These are phyloP conservation scores for Creontiades dilutus DNA, from an alignment of 2,888 invertebrate genomes.

Conservation along the genomic window DNA sequence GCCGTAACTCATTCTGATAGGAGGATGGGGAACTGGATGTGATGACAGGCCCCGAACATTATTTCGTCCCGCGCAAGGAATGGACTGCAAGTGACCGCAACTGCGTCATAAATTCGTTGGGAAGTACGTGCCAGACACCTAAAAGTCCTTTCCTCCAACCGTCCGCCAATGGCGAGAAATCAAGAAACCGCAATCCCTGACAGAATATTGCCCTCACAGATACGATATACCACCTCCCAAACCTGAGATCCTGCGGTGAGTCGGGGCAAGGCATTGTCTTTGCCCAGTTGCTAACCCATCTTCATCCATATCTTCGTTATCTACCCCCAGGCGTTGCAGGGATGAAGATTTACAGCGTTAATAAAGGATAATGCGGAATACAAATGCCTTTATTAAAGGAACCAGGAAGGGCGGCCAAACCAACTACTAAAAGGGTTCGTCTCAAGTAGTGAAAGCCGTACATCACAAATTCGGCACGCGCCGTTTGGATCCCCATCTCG, in stretches of 20 bases:
- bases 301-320: slow-evolving; percentile 21
- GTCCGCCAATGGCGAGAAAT: slow-evolving; percentile 62
- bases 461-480: slow-evolving; percentile 74
- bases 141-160: slow-evolving; percentile 52
- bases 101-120: slow-evolving; percentile 60
- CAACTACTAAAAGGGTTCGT: slow-evolving; percentile 38
- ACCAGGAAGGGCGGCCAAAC: not conserved
- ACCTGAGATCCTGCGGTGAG: slow-evolving; percentile 23
- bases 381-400: slow-evolving; percentile 72
- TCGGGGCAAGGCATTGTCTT: slow-evolving; percentile 38
- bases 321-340: not conserved
- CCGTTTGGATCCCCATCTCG: slow-evolving; percentile 52
- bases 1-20: not conserved
- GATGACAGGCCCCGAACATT: slow-evolving; percentile 44
- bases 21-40: not conserved
- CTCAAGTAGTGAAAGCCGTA: slow-evolving; percentile 67
- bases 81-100: slow-evolving; percentile 64
- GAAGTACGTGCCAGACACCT: slow-evolving; percentile 61
- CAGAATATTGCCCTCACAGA: slow-evolving; percentile 51
- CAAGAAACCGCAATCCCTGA: slow-evolving; percentile 70
- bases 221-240: slow-evolving; percentile 53
- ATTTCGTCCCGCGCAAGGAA: slow-evolving; percentile 39
- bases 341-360: slow-evolving; percentile 65
- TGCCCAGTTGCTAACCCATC: slow-evolving; percentile 29
- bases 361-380: slow-evolving; percentile 67